Percentiles rank a stretch among this genome's conserved stretches.
Evolutionary conservation across 2,113 vertebrate genomes (phyloP).

Genomic region (Myocastor coypus): DNA sequence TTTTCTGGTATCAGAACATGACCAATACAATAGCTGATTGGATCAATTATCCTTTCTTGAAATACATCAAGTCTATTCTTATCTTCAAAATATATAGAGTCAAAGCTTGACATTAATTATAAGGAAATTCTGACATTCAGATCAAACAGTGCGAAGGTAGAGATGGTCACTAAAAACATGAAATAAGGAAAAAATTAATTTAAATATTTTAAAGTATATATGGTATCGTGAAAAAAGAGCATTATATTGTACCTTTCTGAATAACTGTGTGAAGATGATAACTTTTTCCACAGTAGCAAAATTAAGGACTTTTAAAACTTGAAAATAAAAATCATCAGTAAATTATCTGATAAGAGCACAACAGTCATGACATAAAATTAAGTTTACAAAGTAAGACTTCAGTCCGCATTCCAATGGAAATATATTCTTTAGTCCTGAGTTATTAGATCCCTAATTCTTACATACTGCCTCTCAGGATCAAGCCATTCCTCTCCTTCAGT

Average conservation of each 20-base stretch:
- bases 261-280: too few species aligned
- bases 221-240: too few species aligned
- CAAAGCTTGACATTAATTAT: not conserved
- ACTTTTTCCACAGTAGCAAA: too few species aligned
- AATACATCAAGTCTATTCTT: not conserved
- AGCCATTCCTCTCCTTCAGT: not conserved
- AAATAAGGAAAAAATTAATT: too few species aligned
- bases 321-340: not conserved
- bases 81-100: not conserved
- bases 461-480: not conserved
- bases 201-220: too few species aligned
- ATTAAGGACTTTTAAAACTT: too few species aligned
- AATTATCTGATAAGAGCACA: not conserved
- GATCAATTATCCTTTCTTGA: not conserved
- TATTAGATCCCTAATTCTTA: not conserved
- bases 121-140: too few species aligned
- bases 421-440: not conserved
- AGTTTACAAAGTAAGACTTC: not conserved
- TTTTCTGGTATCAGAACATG: not conserved
- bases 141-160: too few species aligned
- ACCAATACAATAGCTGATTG: not conserved
- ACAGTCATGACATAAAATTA: not conserved
- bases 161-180: too few species aligned
- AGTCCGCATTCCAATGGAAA: not conserved
- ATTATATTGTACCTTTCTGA: too few species aligned